Evolutionary conservation across 1,140 invertebrate species (phyloP), one percentile per base, ranked within the genome.

Genomic region (Delia radicum): DNA sequence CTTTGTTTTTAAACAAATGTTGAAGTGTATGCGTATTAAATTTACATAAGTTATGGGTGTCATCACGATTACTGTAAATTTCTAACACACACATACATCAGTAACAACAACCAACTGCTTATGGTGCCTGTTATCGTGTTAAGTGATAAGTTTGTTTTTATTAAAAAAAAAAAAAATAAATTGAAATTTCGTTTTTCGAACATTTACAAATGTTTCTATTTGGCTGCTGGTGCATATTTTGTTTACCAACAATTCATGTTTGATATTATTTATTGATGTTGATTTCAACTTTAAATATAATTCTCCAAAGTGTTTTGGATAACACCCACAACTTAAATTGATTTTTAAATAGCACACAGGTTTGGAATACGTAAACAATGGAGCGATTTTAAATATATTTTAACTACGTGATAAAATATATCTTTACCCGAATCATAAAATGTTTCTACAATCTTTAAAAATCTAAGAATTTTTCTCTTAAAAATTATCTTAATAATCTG

Each of bases 21-120:
- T 28, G 15, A 29, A 15, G 1, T 48, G 46, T 18, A 3, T 67
- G 12, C 12, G 63, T 8, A 27, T 63, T 27, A 67, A 67, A 67
- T 67, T 29, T 67, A 67, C 63, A 67, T 67, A 67, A 67, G 63
- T 67, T 67, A 67, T 67, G 63, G 27, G 63, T 67, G 63, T 67
- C 63, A 67, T 31, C 63, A 67, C 29, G 48, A 21, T 55, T 55
- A 24, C 24, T 55, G 48, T 21, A 21, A 55, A 55, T 21, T 21
- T 24, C 15, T 24, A 24, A 10, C n/a, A 55, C 18, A 55, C 48
- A 55, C 18, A n/a, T 3, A 55, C 3, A 55, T 6, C 48, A 55
- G 24, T 18, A 55, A 55, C 5, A 21, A 7, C 21, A 55, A 21
- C 46, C 21, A 55, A 8, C 48, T 55, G 7, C 10, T 18, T 21